phyloP scores from a whole-genome alignment of 2,888 invertebrate genomes.

The Platynereis dumerilii region DNA sequence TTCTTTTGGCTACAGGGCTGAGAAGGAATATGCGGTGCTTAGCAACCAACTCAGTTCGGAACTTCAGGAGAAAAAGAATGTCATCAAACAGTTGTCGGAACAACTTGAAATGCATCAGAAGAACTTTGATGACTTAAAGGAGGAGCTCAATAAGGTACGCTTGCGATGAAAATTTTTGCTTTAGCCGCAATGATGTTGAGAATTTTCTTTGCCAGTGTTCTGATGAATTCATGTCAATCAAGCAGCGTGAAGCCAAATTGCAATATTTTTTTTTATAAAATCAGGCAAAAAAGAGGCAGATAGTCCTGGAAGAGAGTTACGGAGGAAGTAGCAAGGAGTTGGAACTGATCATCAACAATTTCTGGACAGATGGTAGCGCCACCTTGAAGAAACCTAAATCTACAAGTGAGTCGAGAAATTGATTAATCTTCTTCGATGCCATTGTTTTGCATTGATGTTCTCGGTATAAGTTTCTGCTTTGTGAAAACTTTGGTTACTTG shows the following conservation, averaged over 20 bases:
- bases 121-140: conserved; percentile 59
- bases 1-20: conserved; percentile 39
- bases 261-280: no score
- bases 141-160: conserved; percentile 57
- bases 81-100: conserved; percentile 54
- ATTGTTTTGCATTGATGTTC: no score
- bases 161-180: background rate
- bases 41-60: conserved; percentile 52
- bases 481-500: no score
- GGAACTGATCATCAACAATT: conserved; percentile 43
- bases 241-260: no score
- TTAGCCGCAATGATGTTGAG: no score
- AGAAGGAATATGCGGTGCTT: conserved; percentile 52
- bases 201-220: no score
- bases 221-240: no score
- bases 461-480: no score
- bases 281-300: conserved; percentile 58
- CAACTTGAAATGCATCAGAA: conserved; percentile 59
- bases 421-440: background rate
- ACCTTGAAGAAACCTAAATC: conserved; percentile 9
- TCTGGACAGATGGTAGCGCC: background rate
- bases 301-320: conserved; percentile 58
- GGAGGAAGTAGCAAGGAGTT: conserved; percentile 56
- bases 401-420: conserved; percentile 7
- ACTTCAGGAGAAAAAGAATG: conserved; percentile 55